Conservation (phyloP, 2,113 vertebrate genomes). For the Boleophthalmus pectinirostris region DNA sequence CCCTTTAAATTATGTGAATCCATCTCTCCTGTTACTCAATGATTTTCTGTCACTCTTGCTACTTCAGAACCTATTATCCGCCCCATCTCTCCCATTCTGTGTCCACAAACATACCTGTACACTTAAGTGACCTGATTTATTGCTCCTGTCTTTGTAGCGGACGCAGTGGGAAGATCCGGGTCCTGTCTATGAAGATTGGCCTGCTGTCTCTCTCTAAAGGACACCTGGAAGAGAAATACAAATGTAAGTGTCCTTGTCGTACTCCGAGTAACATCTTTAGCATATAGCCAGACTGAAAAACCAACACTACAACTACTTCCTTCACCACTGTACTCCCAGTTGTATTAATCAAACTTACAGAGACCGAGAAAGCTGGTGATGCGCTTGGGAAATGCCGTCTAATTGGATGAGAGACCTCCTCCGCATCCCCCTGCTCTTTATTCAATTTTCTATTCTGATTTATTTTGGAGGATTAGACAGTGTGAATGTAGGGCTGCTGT, state of each 20-base stretch:
- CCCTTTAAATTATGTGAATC: not conserved
- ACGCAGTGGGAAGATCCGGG: conserved; percentile 93
- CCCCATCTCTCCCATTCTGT: conserved; percentile 3
- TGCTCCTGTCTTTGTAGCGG: conserved; percentile 75
- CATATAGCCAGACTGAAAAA: not conserved
- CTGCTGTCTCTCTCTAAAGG: conserved; percentile 94
- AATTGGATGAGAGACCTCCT: conserved; percentile 73
- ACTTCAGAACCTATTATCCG: conserved; percentile 15
- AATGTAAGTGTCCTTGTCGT: conserved; percentile 82
- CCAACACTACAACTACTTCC: not conserved
- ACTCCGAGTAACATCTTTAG: not conserved
- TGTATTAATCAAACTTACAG: conserved; percentile 53
- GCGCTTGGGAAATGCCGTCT: conserved; percentile 35
- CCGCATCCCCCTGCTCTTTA: conserved; percentile 51
- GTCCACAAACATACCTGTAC: conserved; percentile 5
- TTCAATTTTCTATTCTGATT: conserved; percentile 58
- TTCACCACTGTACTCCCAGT: conserved; percentile 27
- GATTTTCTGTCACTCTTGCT: conserved; percentile 32
- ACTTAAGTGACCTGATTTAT: not conserved
- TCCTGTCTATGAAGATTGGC: conserved; percentile 94
- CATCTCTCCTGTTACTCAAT: conserved; percentile 1
- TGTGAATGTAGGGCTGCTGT: conserved; percentile 45
- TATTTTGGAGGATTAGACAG: conserved; percentile 58
- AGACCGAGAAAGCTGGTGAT: conserved; percentile 12
- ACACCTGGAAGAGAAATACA: conserved; percentile 96